Evolutionary conservation across 2,888 invertebrate genomes (phyloP).

Genomic region (Slavum lentiscoides): DNA sequence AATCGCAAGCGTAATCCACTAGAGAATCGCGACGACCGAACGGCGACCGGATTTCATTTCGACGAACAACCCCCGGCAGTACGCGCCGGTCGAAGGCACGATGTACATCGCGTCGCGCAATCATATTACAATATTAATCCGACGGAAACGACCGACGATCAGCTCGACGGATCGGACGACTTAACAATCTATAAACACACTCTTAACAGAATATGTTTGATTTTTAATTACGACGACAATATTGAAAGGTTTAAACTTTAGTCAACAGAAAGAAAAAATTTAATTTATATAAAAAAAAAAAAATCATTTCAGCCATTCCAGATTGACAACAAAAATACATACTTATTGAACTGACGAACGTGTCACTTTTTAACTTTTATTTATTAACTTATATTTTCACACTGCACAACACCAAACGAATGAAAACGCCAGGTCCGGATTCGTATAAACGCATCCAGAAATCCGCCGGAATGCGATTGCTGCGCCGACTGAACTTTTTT

Average conservation of each 20-base stretch:
- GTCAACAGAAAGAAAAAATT: constrained; percentile 3
- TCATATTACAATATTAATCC: background rate
- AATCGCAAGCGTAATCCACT: constrained; percentile 28
- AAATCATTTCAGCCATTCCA: constrained; percentile 50
- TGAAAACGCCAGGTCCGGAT: constrained; percentile 6
- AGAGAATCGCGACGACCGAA: constrained; percentile 29
- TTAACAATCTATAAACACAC: constrained; percentile 39
- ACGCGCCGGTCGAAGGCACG: constrained; percentile 30
- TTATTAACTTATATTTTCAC: constrained; percentile 21
- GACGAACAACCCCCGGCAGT: constrained; percentile 26
- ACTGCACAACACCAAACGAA: constrained; percentile 17
- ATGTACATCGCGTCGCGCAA: constrained; percentile 19
- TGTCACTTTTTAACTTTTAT: constrained; percentile 47
- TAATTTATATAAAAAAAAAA: background rate
- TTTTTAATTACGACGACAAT: constrained; percentile 12
- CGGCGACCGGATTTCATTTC: constrained; percentile 9
- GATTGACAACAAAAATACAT: constrained; percentile 49
- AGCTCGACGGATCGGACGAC: constrained; percentile 33
- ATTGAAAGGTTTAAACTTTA: constrained; percentile 32
- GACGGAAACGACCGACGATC: constrained; percentile 33
- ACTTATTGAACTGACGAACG: constrained; percentile 48
- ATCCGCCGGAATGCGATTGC: constrained; percentile 14
- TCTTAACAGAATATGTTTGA: constrained; percentile 34
- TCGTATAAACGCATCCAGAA: constrained; percentile 15
- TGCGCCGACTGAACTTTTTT: constrained; percentile 21